A percentile compares a stretch with the other conserved stretches of the same genome.
These are phyloP conservation scores for Trissolcus basalis DNA, from an alignment of 1,140 invertebrate genomes.

Conservation along the genomic window DNA sequence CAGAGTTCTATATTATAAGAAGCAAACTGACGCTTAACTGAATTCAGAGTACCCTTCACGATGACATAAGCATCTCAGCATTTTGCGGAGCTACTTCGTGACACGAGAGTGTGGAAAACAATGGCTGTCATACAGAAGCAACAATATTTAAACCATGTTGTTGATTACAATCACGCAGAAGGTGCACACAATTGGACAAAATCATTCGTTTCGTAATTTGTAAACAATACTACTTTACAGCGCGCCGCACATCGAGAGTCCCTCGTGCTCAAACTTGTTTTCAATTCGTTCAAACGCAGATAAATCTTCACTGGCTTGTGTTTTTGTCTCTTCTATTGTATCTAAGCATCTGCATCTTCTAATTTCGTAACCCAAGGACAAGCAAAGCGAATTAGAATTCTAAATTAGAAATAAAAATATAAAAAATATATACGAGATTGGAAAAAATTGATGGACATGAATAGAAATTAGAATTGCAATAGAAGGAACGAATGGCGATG, in stretches of 20 bases:
- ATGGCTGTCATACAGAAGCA: constrained; percentile 42
- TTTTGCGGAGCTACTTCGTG: constrained; percentile 52
- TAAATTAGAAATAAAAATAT: too few species aligned
- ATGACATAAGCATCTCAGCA: constrained; percentile 58
- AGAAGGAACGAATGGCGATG: too few species aligned
- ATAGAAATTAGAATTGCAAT: too few species aligned
- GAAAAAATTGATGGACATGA: too few species aligned
- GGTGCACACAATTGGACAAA: constrained; percentile 19
- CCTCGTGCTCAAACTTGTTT: not conserved
- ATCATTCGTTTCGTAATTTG: constrained; percentile 37
- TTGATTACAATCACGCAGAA: constrained; percentile 41
- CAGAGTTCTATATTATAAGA: constrained; percentile 22
- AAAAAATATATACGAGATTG: too few species aligned
- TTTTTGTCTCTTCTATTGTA: too few species aligned
- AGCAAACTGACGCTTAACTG: constrained; percentile 36
- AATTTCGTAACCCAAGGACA: too few species aligned
- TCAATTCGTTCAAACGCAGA: not conserved
- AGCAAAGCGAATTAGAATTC: too few species aligned
- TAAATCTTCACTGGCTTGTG: too few species aligned
- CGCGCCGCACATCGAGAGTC: not conserved
- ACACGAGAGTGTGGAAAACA: constrained; percentile 53
- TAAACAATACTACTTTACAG: constrained; percentile 26
- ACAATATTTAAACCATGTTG: constrained; percentile 33
- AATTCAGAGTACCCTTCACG: constrained; percentile 49
- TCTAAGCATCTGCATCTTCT: too few species aligned